Percentiles rank a stretch among this genome's conserved stretches.
Evolutionary conservation across 2,797 vertebrate genomes (phyloP).

Genomic region (Ispidina picta): DNA sequence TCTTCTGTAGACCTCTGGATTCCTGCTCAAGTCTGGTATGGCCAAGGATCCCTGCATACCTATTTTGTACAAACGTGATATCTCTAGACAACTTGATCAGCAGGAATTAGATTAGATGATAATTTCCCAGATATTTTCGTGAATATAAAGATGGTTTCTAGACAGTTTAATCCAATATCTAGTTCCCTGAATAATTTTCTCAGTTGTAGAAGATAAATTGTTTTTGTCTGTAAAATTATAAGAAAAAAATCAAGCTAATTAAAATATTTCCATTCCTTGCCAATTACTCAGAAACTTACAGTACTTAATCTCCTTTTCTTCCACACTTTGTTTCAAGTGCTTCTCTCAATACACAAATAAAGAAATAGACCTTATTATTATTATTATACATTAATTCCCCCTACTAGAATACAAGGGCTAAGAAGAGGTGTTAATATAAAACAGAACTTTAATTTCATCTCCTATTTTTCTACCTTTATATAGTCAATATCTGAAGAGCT

Average conservation of each 20-base stretch:
- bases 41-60: background rate
- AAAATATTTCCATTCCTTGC: background rate
- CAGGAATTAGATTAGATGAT: background rate
- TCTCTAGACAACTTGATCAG: background rate
- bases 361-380: background rate
- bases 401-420: background rate
- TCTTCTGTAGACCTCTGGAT: background rate
- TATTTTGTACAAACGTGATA: background rate
- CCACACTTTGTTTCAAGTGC: background rate
- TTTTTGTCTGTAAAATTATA: background rate
- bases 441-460: background rate
- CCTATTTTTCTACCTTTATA: background rate
- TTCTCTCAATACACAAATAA: background rate
- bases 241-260: background rate
- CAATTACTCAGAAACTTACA: background rate
- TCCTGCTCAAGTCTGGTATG: background rate
- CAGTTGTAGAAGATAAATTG: background rate
- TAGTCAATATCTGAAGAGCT: background rate
- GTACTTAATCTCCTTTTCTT: background rate
- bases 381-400: background rate
- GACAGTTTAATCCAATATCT: background rate
- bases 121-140: background rate
- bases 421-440: accelerated
- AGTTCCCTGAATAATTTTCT: background rate
- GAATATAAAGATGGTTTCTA: background rate